Evolutionary conservation across 30 jellyfish, hydroid and myxozoan genomes (phyloP), one percentile per base, ranked within the genome.

Genomic region (Morbakka virulenta): DNA sequence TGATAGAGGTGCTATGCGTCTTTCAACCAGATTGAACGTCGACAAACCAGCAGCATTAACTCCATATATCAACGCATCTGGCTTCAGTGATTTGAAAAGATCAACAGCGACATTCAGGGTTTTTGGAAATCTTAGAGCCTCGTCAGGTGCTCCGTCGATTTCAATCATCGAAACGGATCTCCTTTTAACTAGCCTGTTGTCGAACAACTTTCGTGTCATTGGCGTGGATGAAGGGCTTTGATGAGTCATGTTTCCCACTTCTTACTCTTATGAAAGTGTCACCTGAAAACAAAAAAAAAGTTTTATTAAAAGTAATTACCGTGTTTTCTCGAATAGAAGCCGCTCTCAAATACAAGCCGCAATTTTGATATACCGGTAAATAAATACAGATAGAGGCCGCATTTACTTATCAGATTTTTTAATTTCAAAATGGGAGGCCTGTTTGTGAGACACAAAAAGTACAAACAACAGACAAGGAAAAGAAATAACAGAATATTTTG

Each of bases 21-120:
- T 28, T 34, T 75, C 87, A 2, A 75, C 73, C 2, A 83, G 69
- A 62, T 75, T 75, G 73, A 75, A 75, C 1, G 87, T 83, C 3
- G 87, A 75, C 2, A 75, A 83, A 13, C 87, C 87, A 2, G 87
- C 84, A 1, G 87, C 87, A 52, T 75, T 75, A 1, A 75, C 85
- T 4, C 69, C 87, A 61, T 75, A 83, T 2, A 75, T 22, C 1
- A 75, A 25, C 3, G 34, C 85, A 62, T 75, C 87, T 23, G 62
- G 35, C 4, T 61, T 34, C 30, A 75, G n/a, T n/a, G n/a, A n/a
- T n/a, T n/a, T n/a, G n/a, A n/a, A n/a, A n/a, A n/a, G n/a, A n/a
- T n/a, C n/a, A n/a, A n/a, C n/a, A n/a, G n/a, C n/a, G n/a, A n/a
- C 6, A 9, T 13, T 24, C 77, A 65, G 31, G 4, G 68, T 24